These are phyloP conservation scores for Fistularia tabacaria DNA, from an alignment of 2,797 vertebrate genomes.

Conservation along the genomic window DNA sequence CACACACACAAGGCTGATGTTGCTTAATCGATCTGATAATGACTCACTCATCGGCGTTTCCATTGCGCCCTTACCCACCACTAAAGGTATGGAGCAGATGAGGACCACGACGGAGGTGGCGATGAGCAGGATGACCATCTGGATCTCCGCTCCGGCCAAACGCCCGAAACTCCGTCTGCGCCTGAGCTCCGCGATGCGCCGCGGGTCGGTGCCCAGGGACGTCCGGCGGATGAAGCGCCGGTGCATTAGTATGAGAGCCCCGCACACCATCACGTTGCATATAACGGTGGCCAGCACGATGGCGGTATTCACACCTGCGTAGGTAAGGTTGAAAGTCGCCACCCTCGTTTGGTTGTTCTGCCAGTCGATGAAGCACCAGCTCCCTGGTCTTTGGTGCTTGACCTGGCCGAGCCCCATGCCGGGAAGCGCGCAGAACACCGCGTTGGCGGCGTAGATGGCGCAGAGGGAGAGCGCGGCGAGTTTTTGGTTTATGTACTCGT, in stretches of 20 bases:
- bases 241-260: conserved; percentile 94
- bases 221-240: conserved; percentile 89
- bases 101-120: conserved; percentile 90
- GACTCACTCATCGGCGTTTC: background rate
- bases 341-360: conserved; percentile 71
- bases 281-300: conserved; percentile 87
- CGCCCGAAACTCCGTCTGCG: conserved; percentile 86
- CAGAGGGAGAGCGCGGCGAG: conserved; percentile 84
- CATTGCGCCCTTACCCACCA: conserved; percentile 78
- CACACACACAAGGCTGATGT: too few relatives aligned
- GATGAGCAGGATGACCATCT: conserved; percentile 96
- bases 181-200: conserved; percentile 79
- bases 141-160: conserved; percentile 91
- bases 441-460: conserved; percentile 83
- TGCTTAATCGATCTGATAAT: background rate
- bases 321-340: conserved; percentile 86
- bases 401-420: conserved; percentile 83
- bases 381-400: conserved; percentile 74
- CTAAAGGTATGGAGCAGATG: conserved; percentile 94
- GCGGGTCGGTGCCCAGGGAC: conserved; percentile 83
- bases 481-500: conserved; percentile 86
- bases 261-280: conserved; percentile 91
- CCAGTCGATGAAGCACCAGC: conserved; percentile 98
- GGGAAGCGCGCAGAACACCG: conserved; percentile 89
- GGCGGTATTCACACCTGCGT: conserved; percentile 87